Evolutionary conservation across 64 coral and sea anemone species (phyloP), one percentile per base, ranked within the genome.

Genomic region (Dendrophyllia cribrosa): DNA sequence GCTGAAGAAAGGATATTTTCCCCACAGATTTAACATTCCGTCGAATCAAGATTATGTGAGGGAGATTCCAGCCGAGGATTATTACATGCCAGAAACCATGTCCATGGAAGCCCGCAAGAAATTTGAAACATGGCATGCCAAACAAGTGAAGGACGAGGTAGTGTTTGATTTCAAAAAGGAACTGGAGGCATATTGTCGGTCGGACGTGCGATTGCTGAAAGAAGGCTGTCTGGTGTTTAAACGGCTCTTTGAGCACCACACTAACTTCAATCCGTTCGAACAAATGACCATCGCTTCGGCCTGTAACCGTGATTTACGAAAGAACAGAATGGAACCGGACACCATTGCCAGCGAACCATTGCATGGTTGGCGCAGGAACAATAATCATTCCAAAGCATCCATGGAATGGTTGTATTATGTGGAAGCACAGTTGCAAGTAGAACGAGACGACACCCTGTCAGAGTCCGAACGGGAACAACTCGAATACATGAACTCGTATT

Each of bases 211-310:
- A n/a, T 50, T 85, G 3, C 43, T 92, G 14, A 73, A 85, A 17
- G 47, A 84, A 45, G 89, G 89, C 4, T 91, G 78, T n/a, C 66
- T 58, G n/a, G 59, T 19, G 3, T 83, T 91, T n/a, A 70, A 59
- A 16, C 47, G 7, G 24, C 62, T 83, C 13, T 82, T 91, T 34
- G 43, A 72, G 7, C 11, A 17, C 25, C 48, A 16, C 7, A 22
- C 78, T 1, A 14, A 24, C 19, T 91, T 83, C 44, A 61, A 83
- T 15, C 90, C 79, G 5, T 85, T 68, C 16, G 49, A 82, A 0
- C 49, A 70, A 15, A 50, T 76, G 23, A 65, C 75, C 53, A 78
- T 79, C 11, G 75, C 75, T 43, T 66, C 43, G 0, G 74, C 59
- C 17, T 75, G 71, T 6, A 59, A 63, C 34, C 34, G 34, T 34